These are phyloP conservation scores for Diphyllodes magnificus DNA, from an alignment of 2,113 vertebrate genomes.

Conservation along the genomic window DNA sequence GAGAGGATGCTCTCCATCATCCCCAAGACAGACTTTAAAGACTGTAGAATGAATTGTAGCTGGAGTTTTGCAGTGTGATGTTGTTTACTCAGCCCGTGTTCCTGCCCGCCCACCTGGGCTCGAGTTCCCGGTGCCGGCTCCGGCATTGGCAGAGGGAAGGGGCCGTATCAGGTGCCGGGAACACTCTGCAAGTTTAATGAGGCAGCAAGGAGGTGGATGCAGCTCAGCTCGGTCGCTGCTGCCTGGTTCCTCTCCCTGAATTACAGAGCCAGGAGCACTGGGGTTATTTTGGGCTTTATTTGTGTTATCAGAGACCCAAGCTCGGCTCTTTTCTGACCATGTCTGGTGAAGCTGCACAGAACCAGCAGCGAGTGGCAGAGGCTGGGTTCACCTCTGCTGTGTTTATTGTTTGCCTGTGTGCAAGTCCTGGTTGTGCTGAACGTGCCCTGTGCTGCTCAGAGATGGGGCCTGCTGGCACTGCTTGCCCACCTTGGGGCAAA, in stretches of 20 bases:
- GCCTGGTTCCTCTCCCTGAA: background rate
- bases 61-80: background rate
- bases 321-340: background rate
- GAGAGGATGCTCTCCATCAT: background rate
- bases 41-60: background rate
- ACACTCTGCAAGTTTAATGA: slow-evolving; percentile 73
- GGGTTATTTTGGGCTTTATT: background rate
- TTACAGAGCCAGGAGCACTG: background rate
- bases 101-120: background rate
- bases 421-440: background rate
- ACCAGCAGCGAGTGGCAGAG: background rate
- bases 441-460: background rate
- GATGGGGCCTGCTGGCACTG: background rate
- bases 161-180: slow-evolving; percentile 4
- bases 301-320: background rate
- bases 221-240: rapidly evolving
- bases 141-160: background rate
- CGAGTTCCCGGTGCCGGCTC: background rate
- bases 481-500: background rate
- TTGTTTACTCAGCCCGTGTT: background rate
- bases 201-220: background rate
- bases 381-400: background rate
- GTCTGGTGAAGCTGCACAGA: background rate
- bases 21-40: background rate
- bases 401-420: background rate